These are phyloP conservation scores for Poeciliopsis gracilis DNA, from an alignment of 2,797 vertebrate genomes.

Conservation along the genomic window DNA sequence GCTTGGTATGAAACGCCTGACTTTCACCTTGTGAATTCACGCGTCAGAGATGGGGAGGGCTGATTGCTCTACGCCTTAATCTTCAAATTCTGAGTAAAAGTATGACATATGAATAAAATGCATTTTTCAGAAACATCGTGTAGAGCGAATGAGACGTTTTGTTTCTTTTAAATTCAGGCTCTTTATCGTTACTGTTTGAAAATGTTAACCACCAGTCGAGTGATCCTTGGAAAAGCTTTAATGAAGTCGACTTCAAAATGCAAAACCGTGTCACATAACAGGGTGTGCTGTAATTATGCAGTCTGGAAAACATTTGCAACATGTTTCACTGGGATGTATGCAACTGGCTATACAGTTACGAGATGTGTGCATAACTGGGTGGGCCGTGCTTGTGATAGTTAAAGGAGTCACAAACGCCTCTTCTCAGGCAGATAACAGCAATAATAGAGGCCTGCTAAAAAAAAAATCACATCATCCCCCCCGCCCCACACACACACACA, in stretches of 20 bases:
- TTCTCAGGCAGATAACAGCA: slow-evolving; percentile 8
- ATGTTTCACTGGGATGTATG: neutral
- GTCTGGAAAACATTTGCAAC: neutral
- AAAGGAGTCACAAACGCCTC: neutral
- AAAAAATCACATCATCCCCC: neutral
- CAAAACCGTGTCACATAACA: neutral
- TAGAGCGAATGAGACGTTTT: neutral
- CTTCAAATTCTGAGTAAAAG: neutral
- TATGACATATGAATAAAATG: neutral
- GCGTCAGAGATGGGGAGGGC: neutral
- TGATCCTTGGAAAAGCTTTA: neutral
- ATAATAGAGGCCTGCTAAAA: neutral
- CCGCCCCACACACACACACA: neutral
- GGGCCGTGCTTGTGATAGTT: neutral
- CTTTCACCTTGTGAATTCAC: neutral
- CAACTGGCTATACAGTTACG: neutral
- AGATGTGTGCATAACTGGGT: neutral
- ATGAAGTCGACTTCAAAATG: slow-evolving; percentile 1
- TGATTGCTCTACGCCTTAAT: neutral
- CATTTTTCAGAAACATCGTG: neutral
- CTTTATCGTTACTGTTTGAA: neutral
- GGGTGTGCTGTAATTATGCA: neutral
- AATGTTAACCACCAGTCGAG: neutral
- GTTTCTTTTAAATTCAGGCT: neutral
- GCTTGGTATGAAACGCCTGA: neutral